Evolutionary conservation across 2,888 invertebrate species (phyloP).

Genomic region (Ophioninae sp.): DNA sequence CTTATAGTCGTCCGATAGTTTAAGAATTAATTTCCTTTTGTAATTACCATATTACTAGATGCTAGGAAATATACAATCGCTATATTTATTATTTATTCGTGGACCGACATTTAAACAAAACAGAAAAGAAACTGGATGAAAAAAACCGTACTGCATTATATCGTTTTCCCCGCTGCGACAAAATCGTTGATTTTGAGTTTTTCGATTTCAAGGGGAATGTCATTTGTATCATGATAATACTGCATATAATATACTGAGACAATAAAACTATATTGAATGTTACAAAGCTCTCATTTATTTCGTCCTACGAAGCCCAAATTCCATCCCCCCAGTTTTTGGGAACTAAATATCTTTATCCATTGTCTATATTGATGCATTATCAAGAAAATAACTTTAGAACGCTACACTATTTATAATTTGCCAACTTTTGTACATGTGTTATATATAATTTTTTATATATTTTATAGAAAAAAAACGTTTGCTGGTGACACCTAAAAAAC

Average conservation of each 20-base stretch:
- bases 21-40: slow-evolving; percentile 43
- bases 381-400: neutral
- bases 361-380: neutral
- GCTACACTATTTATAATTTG: neutral
- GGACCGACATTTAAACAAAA: slow-evolving; percentile 49
- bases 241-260: slow-evolving; percentile 76
- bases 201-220: slow-evolving; percentile 65
- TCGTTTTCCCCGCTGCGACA: slow-evolving; percentile 32
- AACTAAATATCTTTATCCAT: neutral
- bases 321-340: neutral
- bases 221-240: slow-evolving; percentile 73
- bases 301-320: neutral
- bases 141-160: slow-evolving; percentile 38
- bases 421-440: neutral
- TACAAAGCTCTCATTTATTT: slow-evolving; percentile 50
- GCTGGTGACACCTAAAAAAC: neutral
- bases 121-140: neutral
- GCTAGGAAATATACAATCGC: slow-evolving; percentile 39
- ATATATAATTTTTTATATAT: neutral
- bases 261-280: slow-evolving; percentile 80
- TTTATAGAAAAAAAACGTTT: no score
- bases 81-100: slow-evolving; percentile 66
- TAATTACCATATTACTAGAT: slow-evolving; percentile 54
- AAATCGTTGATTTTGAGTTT: slow-evolving; percentile 52
- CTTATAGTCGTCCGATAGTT: slow-evolving; percentile 33